Percentiles rank a stretch among this genome's conserved stretches.
Evolutionary conservation across 2,113 vertebrate species (phyloP).

Genomic region (Murina feae): DNA sequence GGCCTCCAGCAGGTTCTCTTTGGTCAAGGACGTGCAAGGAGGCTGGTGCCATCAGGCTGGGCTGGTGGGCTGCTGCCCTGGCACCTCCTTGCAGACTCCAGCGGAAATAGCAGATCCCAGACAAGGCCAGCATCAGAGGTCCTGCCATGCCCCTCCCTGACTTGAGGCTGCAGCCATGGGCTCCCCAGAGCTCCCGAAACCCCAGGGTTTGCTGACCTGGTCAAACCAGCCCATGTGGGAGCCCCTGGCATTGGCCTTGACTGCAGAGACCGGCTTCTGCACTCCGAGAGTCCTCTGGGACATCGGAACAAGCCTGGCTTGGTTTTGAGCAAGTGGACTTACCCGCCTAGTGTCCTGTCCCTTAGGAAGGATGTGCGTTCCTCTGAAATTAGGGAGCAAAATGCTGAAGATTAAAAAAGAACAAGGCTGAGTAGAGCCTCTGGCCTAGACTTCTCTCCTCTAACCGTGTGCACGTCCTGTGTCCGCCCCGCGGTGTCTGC

Average conservation of each 20-base stretch:
- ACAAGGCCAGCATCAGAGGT: not conserved
- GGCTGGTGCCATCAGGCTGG: not conserved
- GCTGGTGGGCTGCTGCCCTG: not conserved
- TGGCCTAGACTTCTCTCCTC: not conserved
- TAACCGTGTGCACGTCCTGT: not conserved
- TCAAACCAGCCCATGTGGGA: not conserved
- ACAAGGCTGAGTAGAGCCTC: not conserved
- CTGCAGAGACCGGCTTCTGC: not conserved
- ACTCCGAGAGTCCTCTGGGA: not conserved
- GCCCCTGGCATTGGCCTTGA: not conserved
- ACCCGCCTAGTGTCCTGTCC: too few relatives aligned
- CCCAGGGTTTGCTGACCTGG: not conserved
- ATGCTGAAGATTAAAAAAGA: not conserved
- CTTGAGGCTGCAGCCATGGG: not conserved
- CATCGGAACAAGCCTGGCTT: accelerated
- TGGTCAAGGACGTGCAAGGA: not conserved
- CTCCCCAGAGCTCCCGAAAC: not conserved
- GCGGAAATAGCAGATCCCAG: not conserved
- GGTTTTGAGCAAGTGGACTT: not conserved
- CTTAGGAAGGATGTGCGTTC: not conserved
- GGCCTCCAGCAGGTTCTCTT: not conserved
- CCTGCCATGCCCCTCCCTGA: not conserved
- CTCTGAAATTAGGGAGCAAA: not conserved
- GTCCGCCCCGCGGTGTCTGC: too few relatives aligned
- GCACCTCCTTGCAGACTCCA: not conserved